Base-by-base conservation (phyloP, 1,140 invertebrate species). In the Nasonia giraulti region DNA sequence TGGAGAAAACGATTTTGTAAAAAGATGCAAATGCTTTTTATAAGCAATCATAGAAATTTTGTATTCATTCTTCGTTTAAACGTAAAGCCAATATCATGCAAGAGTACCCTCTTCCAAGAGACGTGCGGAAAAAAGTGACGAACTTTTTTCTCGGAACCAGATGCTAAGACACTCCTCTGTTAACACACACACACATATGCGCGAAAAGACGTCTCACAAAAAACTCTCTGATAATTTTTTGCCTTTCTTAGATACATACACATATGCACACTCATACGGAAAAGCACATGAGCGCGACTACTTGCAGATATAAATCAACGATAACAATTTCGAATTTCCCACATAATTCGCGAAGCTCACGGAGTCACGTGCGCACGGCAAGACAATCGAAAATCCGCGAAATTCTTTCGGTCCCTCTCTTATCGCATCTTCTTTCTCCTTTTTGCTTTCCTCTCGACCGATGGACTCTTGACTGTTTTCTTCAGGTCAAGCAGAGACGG, bases 381-480 rank as follows among this genome's bases (percentile, higher is more conserved):
- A 80, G 23, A 80, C 68, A 82, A 82, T 82, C 80, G 68, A 20
- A 82, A 71, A 68, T 73, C 40, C 66, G 68, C 68, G 40, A 69
- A 55, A 82, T 74, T 82, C 47, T 74, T 82, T 82, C 27, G 2
- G 47, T 50, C 47, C 14, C 12, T 17, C 7, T 47, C 31, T 82
- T 74, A 62, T 33, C 71, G 69, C 7, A 12, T 17, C 71, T 71
- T 87, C 77, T 83, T 40, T 27, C 73, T 66, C 73, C 23, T 47
- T 71, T 2, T 2, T 47, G 66, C n/a, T 12, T 75, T 66, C 40
- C 69, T 86, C 85, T 84, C 5, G 12, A 31, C 27, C 44, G 11
- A 8, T 11, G 80, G 71, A 76, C 12, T 68, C 81, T 83, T 44
- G 73, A 76, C 73, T 83, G 62, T 78, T 83, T 83, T 78, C 40